phyloP scores from a whole-genome alignment of 2,888 invertebrate species.

The Mechanitis mazaeus region DNA sequence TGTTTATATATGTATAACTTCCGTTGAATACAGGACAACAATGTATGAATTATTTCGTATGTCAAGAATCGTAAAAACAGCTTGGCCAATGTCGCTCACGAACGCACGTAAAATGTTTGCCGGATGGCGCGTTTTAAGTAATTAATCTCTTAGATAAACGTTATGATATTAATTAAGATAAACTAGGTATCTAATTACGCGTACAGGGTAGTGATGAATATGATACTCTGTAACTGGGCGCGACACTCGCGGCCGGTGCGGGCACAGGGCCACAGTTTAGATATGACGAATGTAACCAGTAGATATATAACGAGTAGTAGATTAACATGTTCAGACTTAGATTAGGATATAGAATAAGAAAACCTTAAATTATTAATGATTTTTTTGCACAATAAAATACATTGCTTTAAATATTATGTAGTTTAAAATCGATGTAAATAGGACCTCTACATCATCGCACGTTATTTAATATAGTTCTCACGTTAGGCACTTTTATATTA shows the following conservation, averaged over 20 bases:
- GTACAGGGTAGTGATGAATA: constrained; percentile 75
- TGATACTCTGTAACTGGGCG: constrained; percentile 70
- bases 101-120: constrained; percentile 50
- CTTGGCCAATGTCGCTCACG: constrained; percentile 34
- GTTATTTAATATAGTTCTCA: constrained; percentile 23
- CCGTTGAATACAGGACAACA: constrained; percentile 6
- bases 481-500: constrained; percentile 24
- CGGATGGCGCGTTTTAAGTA: constrained; percentile 46
- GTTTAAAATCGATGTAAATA: constrained; percentile 26
- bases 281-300: constrained; percentile 13
- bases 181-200: constrained; percentile 68
- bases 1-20: not conserved
- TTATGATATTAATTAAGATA: constrained; percentile 62
- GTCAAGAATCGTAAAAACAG: constrained; percentile 9
- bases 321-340: constrained; percentile 23
- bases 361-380: constrained; percentile 21
- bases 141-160: constrained; percentile 63
- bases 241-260: constrained; percentile 42
- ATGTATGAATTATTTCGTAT: constrained; percentile 3
- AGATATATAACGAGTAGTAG: constrained; percentile 26
- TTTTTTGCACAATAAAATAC: constrained; percentile 26
- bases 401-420: constrained; percentile 26
- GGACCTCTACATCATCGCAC: constrained; percentile 25
- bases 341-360: constrained; percentile 25
- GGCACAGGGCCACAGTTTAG: constrained; percentile 15